Evolutionary conservation across 2,113 vertebrate genomes (phyloP), one percentile per base, ranked within the genome.

Genomic region (Polypterus senegalus): DNA sequence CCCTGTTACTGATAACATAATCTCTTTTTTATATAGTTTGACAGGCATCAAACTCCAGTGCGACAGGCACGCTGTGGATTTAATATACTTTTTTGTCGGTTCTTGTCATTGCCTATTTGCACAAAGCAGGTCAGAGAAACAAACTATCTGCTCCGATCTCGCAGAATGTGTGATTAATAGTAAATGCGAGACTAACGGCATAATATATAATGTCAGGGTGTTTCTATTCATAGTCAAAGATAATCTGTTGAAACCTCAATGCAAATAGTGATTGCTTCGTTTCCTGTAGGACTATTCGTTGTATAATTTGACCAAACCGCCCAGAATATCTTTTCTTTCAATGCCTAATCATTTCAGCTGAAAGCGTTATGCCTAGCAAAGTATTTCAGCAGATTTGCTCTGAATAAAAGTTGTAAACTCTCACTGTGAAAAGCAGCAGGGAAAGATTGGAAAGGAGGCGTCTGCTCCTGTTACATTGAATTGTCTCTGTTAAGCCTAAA

Each of bases 11-110:
- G 88, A 90, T 90, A 89, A 88, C 65, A 71, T 70, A 77, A 77
- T 80, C 80, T 80, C 75, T 82, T 59, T 73, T 78, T 90, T 87
- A 85, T 67, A 86, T 78, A 79, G 76, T 84, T 84, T 88, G 89
- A 86, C 86, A 91, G 83, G 81, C 83, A 72, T 83, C 89, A 91
- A 79, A 81, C 74, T 77, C 74, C 69, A 76, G 80, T 80, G 76
- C 78, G 76, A 71, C 76, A 78, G 70, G 76, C 73, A 75, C 63
- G 67, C 61, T 0, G 0, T 60, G 70, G 58, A 82, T 86, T 83
- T 74, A 76, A 79, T 85, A 72, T 73, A 74, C 69, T 65, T 79
- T 85, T 77, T 74, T 27, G 27, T 27, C 27, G 27, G 27, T 76
- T 65, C 58, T 49, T 73, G 72, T 76, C 74, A 52, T 68, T 86